Base-by-base conservation (phyloP, 2,113 vertebrate species). In the Ahaetulla prasina region DNA sequence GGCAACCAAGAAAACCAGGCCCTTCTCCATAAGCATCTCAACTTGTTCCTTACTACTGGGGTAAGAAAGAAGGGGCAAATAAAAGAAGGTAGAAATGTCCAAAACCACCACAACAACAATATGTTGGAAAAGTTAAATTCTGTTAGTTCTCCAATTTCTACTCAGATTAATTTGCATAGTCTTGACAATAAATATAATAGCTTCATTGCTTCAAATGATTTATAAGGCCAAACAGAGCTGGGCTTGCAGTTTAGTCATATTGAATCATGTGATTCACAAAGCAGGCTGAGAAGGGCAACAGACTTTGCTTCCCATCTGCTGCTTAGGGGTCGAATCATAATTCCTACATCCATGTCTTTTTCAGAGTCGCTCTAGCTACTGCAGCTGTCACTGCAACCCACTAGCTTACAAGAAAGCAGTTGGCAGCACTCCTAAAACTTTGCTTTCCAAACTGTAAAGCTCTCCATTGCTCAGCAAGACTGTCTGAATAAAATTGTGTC, bases 1-100 rank as follows among this genome's bases (percentile, higher is more conserved):
- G 99, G 99, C 90, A 99, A 99, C 95, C 98, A 98, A 43, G 99
- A 99, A 97, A 99, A 99, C 97, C 99, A 99, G 95, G 94, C 97
- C 53, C 97, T 99, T 91, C 97, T 99, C 90, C 99, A 99, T 96
- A 99, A 99, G 93, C 98, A 99, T 94, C 97, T 99, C 93, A 98
- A 96, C 95, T 98, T 99, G 89, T 99, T 99, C 97, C 98, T 99
- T 92, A 99, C 98, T 27, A 98, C 98, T 0, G 99, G 99, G 97
- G 99, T 99, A 96, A 98, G 98, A 91, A 39, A 90, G 5, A 57
- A 2, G 74, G 2, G 30, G 30, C 7, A 25, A 22, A 1, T 87
- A 49, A 54, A 92, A 25, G 3, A 63, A 27, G 35, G 4, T 49
- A 23, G 39, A 9, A 25, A 85, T 87, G 16, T 35, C 16, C 18